Conservation (phyloP, 2,888 invertebrate genomes). For the Plebejus argus region DNA sequence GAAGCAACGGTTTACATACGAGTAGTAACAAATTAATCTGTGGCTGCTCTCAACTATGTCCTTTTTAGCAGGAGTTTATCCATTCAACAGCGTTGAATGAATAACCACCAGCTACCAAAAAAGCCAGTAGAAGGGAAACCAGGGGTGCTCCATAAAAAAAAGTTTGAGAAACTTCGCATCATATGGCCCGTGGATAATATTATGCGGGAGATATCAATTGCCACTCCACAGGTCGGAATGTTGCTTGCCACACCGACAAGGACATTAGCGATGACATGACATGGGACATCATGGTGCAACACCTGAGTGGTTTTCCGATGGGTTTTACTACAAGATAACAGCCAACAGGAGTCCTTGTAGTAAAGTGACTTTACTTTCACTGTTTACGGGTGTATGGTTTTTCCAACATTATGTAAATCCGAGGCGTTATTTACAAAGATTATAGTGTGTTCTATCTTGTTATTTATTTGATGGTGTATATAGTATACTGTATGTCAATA, state of each 20-base stretch:
- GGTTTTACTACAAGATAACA: conserved; percentile 18
- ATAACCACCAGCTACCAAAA: too few relatives aligned
- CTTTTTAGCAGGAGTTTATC: too few relatives aligned
- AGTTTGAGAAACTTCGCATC: neutral
- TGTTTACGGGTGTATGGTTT: neutral
- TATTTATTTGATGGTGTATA: too few relatives aligned
- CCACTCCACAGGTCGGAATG: conserved; percentile 4
- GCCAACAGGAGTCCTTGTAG: conserved; percentile 11
- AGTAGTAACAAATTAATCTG: too few relatives aligned
- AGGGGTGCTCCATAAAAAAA: too few relatives aligned
- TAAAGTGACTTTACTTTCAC: conserved; percentile 8
- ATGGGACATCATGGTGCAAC: conserved; percentile 6
- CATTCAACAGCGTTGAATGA: too few relatives aligned
- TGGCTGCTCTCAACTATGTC: too few relatives aligned
- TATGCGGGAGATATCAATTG: neutral
- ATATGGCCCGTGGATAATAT: neutral
- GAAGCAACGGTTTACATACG: too few relatives aligned
- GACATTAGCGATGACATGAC: neutral
- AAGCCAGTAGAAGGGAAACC: too few relatives aligned
- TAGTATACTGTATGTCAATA: neutral
- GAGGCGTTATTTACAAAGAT: neutral
- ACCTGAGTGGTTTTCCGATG: conserved; percentile 20
- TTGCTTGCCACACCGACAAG: conserved; percentile 7
- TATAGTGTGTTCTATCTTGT: neutral
- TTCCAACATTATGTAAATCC: neutral